Conservation (phyloP, 2,113 vertebrate species). For the Dolichallabes microphthalmus region DNA sequence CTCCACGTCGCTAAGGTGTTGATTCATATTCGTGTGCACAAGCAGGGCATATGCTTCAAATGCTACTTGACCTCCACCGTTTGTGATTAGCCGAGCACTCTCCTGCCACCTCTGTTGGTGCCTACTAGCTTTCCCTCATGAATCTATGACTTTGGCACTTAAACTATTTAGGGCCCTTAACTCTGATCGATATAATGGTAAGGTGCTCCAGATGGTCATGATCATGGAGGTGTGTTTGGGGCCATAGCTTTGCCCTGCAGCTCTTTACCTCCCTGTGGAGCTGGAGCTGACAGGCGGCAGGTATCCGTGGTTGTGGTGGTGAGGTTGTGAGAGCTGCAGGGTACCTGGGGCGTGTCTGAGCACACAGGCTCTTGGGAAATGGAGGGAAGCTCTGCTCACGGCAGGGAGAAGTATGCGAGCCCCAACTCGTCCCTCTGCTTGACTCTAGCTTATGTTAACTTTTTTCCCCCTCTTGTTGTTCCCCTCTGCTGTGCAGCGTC, state of each 20-base stretch:
- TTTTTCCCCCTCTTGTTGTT: slow-evolving; percentile 7
- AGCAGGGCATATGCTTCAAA: slow-evolving; percentile 72
- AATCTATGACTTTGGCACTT: slow-evolving; percentile 33
- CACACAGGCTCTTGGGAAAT: slow-evolving; percentile 62
- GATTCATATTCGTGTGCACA: slow-evolving; percentile 76
- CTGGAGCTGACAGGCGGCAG: slow-evolving; percentile 38
- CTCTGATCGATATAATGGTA: slow-evolving; percentile 26
- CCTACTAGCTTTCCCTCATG: slow-evolving; percentile 28
- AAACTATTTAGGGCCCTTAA: slow-evolving; percentile 33
- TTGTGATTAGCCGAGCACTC: slow-evolving; percentile 66
- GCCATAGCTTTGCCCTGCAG: slow-evolving; percentile 31
- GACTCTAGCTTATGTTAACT: slow-evolving; percentile 69
- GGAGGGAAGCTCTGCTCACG: slow-evolving; percentile 60
- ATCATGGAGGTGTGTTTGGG: slow-evolving; percentile 22
- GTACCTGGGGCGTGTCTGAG: slow-evolving; percentile 59
- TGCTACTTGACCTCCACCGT: slow-evolving; percentile 75
- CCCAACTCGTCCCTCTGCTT: slow-evolving; percentile 81
- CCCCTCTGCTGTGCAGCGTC: slow-evolving; percentile 72
- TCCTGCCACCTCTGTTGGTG: slow-evolving; percentile 14
- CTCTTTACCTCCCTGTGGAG: slow-evolving; percentile 74
- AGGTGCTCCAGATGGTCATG: slow-evolving; percentile 34
- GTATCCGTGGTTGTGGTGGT: slow-evolving; percentile 7
- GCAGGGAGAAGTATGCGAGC: slow-evolving; percentile 80
- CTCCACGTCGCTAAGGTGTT: slow-evolving; percentile 72
- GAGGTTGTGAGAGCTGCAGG: slow-evolving; percentile 31